Conservation (phyloP, 1,140 invertebrate species). For the Leptonema lineaticorne region DNA sequence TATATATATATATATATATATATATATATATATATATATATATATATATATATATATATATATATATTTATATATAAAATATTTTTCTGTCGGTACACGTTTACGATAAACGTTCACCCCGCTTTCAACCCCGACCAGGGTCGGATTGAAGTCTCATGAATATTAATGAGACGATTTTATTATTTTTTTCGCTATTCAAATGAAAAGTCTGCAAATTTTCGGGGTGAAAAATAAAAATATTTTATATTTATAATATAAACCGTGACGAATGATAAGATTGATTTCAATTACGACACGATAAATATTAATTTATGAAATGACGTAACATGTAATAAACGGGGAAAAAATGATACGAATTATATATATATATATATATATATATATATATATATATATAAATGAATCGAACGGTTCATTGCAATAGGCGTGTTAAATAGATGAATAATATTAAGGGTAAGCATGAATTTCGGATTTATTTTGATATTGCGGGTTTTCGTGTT, state of each 20-base stretch:
- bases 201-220: no score
- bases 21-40: background rate
- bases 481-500: background rate
- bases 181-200: background rate
- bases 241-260: no score
- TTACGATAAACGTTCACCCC: background rate
- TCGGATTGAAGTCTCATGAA: constrained; percentile 1
- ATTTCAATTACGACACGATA: background rate
- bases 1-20: no score
- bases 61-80: background rate
- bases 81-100: background rate
- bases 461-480: no score
- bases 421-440: no score
- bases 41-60: background rate
- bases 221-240: no score
- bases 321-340: no score
- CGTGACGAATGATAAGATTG: background rate
- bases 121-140: constrained; percentile 1
- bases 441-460: no score
- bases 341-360: no score
- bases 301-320: background rate
- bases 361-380: no score
- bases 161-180: background rate
- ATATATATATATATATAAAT: no score
- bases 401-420: no score